Evolutionary conservation across 1,140 invertebrate species (phyloP).

Genomic region (Pachyrhynchus sulphureomaculatus): DNA sequence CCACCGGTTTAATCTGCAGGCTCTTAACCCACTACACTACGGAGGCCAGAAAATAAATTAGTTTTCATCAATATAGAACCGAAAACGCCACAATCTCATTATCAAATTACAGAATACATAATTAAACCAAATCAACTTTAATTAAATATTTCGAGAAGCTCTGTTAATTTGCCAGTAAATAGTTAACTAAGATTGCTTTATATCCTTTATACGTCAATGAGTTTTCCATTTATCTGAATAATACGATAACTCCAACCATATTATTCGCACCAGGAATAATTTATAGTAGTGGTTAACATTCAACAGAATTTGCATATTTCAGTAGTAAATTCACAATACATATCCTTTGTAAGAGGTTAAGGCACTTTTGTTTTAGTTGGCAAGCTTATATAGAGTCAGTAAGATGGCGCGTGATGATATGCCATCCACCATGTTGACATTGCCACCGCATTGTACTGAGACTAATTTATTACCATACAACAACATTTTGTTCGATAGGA

Average conservation of each 20-base stretch:
- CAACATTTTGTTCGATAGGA: neutral
- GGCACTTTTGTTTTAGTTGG: conserved; percentile 19
- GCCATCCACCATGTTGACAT: conserved; percentile 19
- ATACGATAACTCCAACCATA: neutral
- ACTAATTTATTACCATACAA: conserved; percentile 5
- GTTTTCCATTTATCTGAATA: neutral
- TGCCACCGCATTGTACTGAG: neutral
- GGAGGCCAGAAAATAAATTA: too few species aligned
- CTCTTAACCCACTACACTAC: too few species aligned
- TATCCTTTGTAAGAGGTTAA: conserved; percentile 11
- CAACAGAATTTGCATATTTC: conserved; percentile 15
- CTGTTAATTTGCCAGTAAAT: too few species aligned
- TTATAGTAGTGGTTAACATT: conserved; percentile 11
- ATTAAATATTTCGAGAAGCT: too few species aligned
- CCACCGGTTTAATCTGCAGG: too few species aligned
- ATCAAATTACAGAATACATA: too few species aligned
- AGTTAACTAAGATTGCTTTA: too few species aligned
- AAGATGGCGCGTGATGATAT: conserved; percentile 33
- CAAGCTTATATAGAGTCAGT: conserved; percentile 31
- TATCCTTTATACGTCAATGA: neutral
- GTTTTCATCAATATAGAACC: too few species aligned
- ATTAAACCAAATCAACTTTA: too few species aligned
- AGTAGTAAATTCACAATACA: conserved; percentile 17
- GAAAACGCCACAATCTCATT: too few species aligned
- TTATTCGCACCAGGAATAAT: neutral